Evolutionary conservation across 2,797 vertebrate genomes (phyloP).

Genomic region (Catostomus latipinnis): DNA sequence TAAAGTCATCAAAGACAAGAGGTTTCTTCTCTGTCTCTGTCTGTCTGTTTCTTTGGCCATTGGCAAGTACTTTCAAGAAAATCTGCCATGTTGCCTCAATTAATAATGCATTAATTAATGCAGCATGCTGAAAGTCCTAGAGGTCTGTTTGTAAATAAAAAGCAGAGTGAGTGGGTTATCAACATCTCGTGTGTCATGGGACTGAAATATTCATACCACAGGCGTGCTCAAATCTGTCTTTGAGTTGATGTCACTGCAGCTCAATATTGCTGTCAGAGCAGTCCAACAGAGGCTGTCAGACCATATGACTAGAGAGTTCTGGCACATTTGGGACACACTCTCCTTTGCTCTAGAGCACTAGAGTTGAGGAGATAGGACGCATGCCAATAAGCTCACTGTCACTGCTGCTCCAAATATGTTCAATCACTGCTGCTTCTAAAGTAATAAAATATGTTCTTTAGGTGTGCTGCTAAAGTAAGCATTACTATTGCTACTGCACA

Average conservation of each 20-base stretch:
- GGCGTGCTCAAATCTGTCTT: constrained; percentile 43
- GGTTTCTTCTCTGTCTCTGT: neutral
- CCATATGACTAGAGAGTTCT: constrained; percentile 33
- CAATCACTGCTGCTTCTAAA: constrained; percentile 41
- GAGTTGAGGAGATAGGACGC: constrained; percentile 40
- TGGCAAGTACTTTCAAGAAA: neutral
- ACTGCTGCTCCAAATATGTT: constrained; percentile 7
- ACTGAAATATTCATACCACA: constrained; percentile 41
- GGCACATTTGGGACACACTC: constrained; percentile 53
- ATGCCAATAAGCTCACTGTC: neutral
- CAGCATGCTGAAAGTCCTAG: constrained; percentile 12
- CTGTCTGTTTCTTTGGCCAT: neutral
- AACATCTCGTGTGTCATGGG: constrained; percentile 6
- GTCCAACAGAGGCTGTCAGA: constrained; percentile 22
- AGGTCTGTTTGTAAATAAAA: constrained; percentile 29
- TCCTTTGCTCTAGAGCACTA: constrained; percentile 34
- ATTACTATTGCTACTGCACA: no score
- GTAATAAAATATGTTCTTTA: constrained; percentile 37
- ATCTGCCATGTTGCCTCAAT: constrained; percentile 12
- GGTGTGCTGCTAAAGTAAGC: no score
- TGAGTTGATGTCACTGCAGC: constrained; percentile 48
- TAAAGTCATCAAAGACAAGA: neutral
- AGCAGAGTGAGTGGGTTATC: constrained; percentile 32
- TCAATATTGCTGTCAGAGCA: constrained; percentile 46
- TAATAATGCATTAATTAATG: constrained; percentile 17